phyloP scores from a whole-genome alignment of 1,140 invertebrate species.

The Oscheius sp. region DNA sequence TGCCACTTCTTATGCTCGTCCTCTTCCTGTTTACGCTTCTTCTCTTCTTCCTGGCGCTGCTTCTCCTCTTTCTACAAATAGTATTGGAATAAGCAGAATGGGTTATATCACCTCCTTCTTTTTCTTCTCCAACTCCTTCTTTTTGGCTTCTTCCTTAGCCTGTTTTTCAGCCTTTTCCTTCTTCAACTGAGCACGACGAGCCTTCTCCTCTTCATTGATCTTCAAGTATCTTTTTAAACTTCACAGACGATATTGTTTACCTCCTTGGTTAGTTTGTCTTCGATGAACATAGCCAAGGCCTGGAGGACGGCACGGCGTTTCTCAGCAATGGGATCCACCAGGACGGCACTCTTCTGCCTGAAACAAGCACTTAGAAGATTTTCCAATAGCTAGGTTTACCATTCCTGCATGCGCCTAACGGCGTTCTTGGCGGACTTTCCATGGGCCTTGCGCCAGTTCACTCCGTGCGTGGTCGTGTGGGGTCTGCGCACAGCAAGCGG shows the following conservation, averaged over 20 bases:
- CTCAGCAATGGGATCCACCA: constrained; percentile 15
- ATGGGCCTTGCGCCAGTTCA: constrained; percentile 22
- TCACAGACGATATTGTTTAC: background rate
- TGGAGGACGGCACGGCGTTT: constrained; percentile 3
- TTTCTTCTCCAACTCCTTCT: too few relatives aligned
- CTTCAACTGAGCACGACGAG: background rate
- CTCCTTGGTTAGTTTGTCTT: background rate
- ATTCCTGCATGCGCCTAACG: constrained; percentile 22
- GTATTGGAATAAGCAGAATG: background rate
- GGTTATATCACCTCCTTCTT: background rate
- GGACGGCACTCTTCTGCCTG: constrained; percentile 15
- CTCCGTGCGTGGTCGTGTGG: constrained; percentile 21
- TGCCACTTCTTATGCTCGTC: background rate
- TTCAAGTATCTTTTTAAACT: background rate
- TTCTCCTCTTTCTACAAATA: background rate
- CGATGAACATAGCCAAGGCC: constrained; percentile 1
- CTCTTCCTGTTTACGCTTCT: background rate
- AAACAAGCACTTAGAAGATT: background rate
- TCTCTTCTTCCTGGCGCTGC: background rate
- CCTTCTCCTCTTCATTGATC: background rate
- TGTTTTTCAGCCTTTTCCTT: background rate
- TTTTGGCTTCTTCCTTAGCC: background rate
- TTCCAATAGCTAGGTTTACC: background rate
- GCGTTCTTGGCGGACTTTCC: constrained; percentile 24
- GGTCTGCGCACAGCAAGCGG: constrained; percentile 26